These are phyloP conservation scores for Scaptodrosophila latifasciaeformis DNA, from an alignment of 2,888 invertebrate species.

Conservation along the genomic window DNA sequence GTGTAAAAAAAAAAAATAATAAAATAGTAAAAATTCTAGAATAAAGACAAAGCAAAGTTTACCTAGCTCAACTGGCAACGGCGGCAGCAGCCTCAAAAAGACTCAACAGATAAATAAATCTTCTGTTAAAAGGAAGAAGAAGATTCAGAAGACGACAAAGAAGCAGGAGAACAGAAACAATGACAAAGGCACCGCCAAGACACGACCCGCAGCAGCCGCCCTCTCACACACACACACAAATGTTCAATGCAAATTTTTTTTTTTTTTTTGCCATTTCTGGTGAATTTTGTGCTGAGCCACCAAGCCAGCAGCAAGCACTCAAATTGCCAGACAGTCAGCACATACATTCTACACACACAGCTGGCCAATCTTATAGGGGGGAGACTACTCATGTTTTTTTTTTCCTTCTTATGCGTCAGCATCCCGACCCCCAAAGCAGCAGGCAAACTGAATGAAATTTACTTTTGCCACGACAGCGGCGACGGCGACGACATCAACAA, in stretches of 20 bases:
- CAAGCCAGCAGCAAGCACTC: slow-evolving; percentile 27
- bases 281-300: slow-evolving; percentile 15
- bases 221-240: neutral
- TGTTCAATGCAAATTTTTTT: slow-evolving; percentile 33
- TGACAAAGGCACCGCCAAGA: slow-evolving; percentile 40
- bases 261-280: slow-evolving; percentile 11
- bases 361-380: neutral
- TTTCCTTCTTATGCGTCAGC: slow-evolving; percentile 3
- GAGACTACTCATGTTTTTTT: neutral
- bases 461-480: slow-evolving; percentile 10
- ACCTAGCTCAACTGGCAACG: slow-evolving; percentile 22
- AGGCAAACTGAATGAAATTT: slow-evolving; percentile 44
- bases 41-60: too few species aligned
- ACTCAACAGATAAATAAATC: slow-evolving; percentile 14
- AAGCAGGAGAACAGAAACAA: slow-evolving; percentile 9
- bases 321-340: slow-evolving; percentile 11
- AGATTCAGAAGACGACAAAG: too few species aligned
- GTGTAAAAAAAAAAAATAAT: slow-evolving; percentile 15
- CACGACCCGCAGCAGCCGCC: neutral
- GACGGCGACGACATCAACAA: neutral
- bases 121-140: too few species aligned
- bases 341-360: neutral
- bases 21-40: neutral
- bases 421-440: slow-evolving; percentile 3
- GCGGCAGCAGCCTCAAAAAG: too few species aligned